phyloP scores from a whole-genome alignment of 2,888 invertebrate genomes.

The Ennomos quercinarius region DNA sequence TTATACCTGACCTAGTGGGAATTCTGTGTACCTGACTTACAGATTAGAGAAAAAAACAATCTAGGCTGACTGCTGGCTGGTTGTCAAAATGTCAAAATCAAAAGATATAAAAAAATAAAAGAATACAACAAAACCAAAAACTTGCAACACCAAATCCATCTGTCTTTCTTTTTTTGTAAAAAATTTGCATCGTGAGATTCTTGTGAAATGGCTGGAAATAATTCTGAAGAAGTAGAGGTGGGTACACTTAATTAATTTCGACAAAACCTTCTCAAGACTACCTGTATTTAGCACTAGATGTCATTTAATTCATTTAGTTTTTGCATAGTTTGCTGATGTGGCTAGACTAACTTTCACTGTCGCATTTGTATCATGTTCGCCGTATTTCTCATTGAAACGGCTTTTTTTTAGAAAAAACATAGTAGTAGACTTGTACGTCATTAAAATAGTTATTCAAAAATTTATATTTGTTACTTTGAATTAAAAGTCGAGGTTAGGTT shows the following conservation, averaged over 20 bases:
- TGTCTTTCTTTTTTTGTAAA: constrained; percentile 72
- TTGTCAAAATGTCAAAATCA: not conserved
- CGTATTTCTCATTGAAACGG: constrained; percentile 47
- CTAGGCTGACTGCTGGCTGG: constrained; percentile 21
- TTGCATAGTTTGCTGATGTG: constrained; percentile 75
- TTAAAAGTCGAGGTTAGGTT: constrained; percentile 66
- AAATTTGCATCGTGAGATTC: constrained; percentile 72
- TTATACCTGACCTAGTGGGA: too few relatives aligned
- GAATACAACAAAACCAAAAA: constrained; percentile 25
- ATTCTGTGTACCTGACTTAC: too few relatives aligned
- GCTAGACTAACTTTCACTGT: constrained; percentile 79
- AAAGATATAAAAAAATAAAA: too few relatives aligned
- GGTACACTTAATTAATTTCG: constrained; percentile 54
- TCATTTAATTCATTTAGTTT: constrained; percentile 52
- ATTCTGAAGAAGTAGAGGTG: constrained; percentile 86
- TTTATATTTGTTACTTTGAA: constrained; percentile 23
- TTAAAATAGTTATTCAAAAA: not conserved
- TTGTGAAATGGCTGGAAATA: constrained; percentile 87
- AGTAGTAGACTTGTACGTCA: constrained; percentile 6
- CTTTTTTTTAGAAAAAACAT: constrained; percentile 20
- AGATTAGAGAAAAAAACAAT: too few relatives aligned
- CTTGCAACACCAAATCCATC: constrained; percentile 64
- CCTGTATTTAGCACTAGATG: constrained; percentile 44
- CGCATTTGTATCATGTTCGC: constrained; percentile 68
- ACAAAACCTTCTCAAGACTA: constrained; percentile 43